Evolutionary conservation across 2,797 vertebrate species (phyloP), one percentile per base, ranked within the genome.

Genomic region (Rhabdophis nuchalis): DNA sequence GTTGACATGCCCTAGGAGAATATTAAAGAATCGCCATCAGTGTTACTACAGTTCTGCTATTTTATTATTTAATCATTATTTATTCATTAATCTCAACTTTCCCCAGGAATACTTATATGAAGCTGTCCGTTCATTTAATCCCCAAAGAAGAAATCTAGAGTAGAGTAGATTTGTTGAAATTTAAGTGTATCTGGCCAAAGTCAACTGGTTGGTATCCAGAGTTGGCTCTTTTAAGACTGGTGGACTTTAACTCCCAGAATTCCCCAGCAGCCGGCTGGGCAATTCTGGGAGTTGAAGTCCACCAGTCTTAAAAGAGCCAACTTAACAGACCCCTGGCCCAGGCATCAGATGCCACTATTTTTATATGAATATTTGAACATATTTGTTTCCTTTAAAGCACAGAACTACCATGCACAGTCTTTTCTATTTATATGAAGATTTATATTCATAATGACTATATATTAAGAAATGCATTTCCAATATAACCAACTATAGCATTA

Each of bases 401-500:
- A 41, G 64, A 88, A 61, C 11, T 23, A 50, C 52, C 57, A 56
- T 92, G 41, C 36, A 90, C 27, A 92, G 50, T 20, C 68, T 85
- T 8, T 77, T 77, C 32, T 77, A 23, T 77, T 77, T 41, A 11
- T 41, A 41, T 36, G 18, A 41, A 77, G 7, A 64, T 90, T 85
- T 85, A 90, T n/a, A 90, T 88, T 90, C 88, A 88, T 86, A 54
- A 90, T 93, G 41, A 77, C 68, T 90, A 85, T 25, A 57, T 85
- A 86, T 90, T 92, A 58, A 88, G 36, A 88, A 53, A 68, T 50
- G n/a, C 29, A 90, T 88, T 88, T 88, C 36, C 57, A 68, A 90
- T 92, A 92, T 92, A 92, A 88, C 77, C 58, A 86, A 41, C 91
- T 88, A n/a, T 57, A 92, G 86, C 60, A 86, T 68, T 93, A 85